These are phyloP conservation scores for Setipinna tenuifilis DNA, from an alignment of 2,797 vertebrate species.

Conservation along the genomic window DNA sequence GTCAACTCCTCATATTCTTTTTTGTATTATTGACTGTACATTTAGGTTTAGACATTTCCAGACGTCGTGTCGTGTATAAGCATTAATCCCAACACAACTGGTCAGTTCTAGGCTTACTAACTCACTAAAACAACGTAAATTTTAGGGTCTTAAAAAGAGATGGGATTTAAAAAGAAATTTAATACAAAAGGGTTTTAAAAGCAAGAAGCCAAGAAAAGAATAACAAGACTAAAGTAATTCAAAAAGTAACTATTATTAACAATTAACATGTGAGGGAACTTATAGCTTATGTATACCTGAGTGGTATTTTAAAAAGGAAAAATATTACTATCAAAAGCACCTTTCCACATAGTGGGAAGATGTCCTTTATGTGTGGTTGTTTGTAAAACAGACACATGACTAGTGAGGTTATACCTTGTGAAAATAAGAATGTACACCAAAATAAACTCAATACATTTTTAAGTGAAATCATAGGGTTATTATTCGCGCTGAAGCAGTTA, in stretches of 20 bases:
- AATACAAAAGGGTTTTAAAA: background rate
- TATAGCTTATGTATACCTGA: background rate
- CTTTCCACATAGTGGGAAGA: conserved; percentile 12
- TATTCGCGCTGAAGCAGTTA: conserved; percentile 11
- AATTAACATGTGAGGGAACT: conserved; percentile 4
- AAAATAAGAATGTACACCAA: conserved; percentile 6
- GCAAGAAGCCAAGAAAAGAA: background rate
- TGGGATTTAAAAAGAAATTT: background rate
- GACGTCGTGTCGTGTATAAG: conserved; percentile 43
- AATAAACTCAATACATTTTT: conserved; percentile 14
- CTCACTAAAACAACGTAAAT: background rate
- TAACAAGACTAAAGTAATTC: background rate
- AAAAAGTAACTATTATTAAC: background rate
- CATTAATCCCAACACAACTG: conserved; percentile 49
- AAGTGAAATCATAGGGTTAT: conserved; percentile 20
- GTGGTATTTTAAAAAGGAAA: conserved; percentile 17
- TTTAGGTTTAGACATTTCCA: conserved; percentile 37
- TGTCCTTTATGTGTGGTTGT: background rate
- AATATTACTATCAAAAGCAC: conserved; percentile 8
- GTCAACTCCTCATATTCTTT: conserved; percentile 54
- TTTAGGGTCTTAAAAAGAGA: background rate
- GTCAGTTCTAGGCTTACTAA: conserved; percentile 45
- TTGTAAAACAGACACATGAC: conserved; percentile 43
- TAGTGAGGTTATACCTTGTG: conserved; percentile 8
- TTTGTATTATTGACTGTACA: conserved; percentile 36